Conservation (phyloP, 2,888 invertebrate genomes). For the Subacronicta megacephala region DNA sequence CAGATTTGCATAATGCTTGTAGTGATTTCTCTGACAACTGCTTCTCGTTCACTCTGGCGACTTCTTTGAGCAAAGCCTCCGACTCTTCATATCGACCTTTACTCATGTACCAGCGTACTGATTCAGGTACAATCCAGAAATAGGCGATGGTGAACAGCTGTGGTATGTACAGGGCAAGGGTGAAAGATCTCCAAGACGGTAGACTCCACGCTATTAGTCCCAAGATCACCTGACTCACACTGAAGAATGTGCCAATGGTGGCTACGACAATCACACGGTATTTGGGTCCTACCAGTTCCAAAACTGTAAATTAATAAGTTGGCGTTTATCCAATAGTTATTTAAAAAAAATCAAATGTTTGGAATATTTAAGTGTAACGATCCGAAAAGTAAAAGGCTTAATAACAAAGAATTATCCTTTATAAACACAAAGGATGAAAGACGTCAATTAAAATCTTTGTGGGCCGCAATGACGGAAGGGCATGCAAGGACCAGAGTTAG, state of each 20-base stretch:
- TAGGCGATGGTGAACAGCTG: conserved; percentile 91
- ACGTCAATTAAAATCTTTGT: too few species aligned
- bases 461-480: not conserved
- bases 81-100: conserved; percentile 92
- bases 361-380: too few species aligned
- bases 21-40: conserved; percentile 74
- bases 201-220: conserved; percentile 92
- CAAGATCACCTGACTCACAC: conserved; percentile 92
- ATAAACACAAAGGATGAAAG: too few species aligned
- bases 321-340: too few species aligned
- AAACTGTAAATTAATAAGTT: conserved; percentile 86
- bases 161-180: conserved; percentile 92
- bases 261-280: conserved; percentile 92
- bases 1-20: conserved; percentile 63
- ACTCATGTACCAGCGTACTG: conserved; percentile 93
- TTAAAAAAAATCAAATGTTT: too few species aligned
- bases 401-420: too few species aligned
- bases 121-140: conserved; percentile 92
- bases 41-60: conserved; percentile 90
- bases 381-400: too few species aligned
- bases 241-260: conserved; percentile 91
- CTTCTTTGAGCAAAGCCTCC: conserved; percentile 89
- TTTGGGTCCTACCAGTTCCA: conserved; percentile 93
- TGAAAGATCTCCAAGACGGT: conserved; percentile 91
- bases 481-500: not conserved